phyloP scores from a whole-genome alignment of 2,888 invertebrate species.

The Tetranychus piercei region DNA sequence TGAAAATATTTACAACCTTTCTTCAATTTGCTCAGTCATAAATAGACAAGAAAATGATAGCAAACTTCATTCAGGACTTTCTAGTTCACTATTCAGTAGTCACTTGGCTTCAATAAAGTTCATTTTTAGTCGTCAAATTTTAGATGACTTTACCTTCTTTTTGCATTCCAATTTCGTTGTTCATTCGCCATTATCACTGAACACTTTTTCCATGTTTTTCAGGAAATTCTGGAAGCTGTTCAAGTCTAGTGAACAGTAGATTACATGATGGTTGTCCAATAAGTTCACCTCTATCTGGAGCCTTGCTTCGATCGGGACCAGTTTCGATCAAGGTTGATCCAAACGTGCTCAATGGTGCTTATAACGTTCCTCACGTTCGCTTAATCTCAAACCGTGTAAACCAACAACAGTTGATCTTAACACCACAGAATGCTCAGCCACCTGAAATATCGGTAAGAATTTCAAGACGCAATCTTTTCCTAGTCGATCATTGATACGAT shows the following conservation, averaged over 20 bases:
- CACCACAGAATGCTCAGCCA: not conserved
- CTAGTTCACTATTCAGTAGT: too few species aligned
- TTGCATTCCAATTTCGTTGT: too few species aligned
- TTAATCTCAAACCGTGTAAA: not conserved
- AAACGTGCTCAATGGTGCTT: not conserved
- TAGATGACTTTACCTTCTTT: too few species aligned
- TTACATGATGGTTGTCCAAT: not conserved
- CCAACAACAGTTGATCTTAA: not conserved
- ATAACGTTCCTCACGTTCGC: not conserved
- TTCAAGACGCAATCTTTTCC: not conserved
- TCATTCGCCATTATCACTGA: too few species aligned
- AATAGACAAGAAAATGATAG: too few species aligned
- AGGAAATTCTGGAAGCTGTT: not conserved
- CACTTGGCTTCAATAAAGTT: too few species aligned
- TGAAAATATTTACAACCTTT: too few species aligned
- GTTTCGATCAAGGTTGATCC: not conserved
- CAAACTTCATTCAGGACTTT: too few species aligned
- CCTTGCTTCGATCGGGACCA: not conserved
- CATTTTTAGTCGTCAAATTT: too few species aligned
- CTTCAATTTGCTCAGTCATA: too few species aligned
- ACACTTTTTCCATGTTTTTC: not conserved
- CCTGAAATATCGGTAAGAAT: not conserved
- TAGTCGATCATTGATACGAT: too few species aligned
- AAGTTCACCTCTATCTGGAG: not conserved
- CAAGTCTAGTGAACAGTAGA: not conserved